Evolutionary conservation across 2,888 invertebrate genomes (phyloP).

Genomic region (Megalurothrips usitatus): DNA sequence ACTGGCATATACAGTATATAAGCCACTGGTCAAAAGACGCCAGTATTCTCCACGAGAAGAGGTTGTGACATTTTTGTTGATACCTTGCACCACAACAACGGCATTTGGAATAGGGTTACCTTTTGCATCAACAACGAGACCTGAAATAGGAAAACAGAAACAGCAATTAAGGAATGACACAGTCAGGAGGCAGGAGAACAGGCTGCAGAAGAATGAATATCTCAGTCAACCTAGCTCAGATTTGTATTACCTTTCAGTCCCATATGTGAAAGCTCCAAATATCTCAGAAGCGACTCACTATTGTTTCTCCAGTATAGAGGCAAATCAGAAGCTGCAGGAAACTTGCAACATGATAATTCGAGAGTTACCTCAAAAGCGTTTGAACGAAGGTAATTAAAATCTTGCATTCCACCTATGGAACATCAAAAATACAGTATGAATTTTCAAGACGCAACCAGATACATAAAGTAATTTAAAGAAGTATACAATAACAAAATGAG

Average conservation of each 20-base stretch:
- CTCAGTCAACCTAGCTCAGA: background rate
- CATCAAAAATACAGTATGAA: no score
- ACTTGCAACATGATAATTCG: constrained; percentile 95
- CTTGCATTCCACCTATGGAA: constrained; percentile 94
- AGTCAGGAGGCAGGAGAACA: no score
- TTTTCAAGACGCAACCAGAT: constrained; percentile 38
- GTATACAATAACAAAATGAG: background rate
- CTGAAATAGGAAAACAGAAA: constrained; percentile 47
- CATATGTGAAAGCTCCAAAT: constrained; percentile 74
- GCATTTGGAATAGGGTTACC: constrained; percentile 68
- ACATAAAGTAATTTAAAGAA: background rate
- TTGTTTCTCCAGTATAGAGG: constrained; percentile 79
- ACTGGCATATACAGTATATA: constrained; percentile 67
- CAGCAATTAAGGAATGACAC: no score
- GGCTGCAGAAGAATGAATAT: background rate
- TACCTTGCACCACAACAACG: constrained; percentile 67
- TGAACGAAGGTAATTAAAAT: constrained; percentile 92
- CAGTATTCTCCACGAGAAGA: constrained; percentile 87
- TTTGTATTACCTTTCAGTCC: constrained; percentile 56
- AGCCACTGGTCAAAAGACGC: constrained; percentile 85
- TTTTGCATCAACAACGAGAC: constrained; percentile 60
- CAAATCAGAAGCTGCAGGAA: constrained; percentile 67
- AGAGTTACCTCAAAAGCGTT: constrained; percentile 97
- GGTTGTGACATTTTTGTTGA: constrained; percentile 73
- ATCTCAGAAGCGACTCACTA: constrained; percentile 75